Base-by-base conservation (phyloP, 2,797 vertebrate species). In the Caiman crocodilus region DNA sequence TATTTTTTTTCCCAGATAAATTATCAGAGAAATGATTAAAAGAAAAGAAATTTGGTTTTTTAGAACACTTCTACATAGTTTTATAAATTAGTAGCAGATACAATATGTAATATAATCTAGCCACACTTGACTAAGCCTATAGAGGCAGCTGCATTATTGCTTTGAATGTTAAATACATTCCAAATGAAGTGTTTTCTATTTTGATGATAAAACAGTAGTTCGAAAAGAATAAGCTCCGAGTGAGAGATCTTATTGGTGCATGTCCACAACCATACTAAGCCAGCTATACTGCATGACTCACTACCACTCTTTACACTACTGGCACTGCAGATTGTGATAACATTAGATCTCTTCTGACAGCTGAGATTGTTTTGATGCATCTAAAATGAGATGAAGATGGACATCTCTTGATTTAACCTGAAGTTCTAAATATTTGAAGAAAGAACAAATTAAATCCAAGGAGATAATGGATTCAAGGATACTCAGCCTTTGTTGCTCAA, bases 41-140 rank as follows among this genome's bases (percentile, higher is more conserved):
- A 76, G 87, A 90, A 94, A 96, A 95, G 84, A 2, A 32, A 76
- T 79, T 91, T 88, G 85, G 35, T 92, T 89, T 93, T 91, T 30
- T 84, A 12, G 84, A 64, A 79, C 26, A 14, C 58, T 88, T 65
- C 30, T 90, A 80, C 82, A 82, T 82, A 80, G 63, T n/a, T 94
- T 92, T 90, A 57, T 90, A 64, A 90, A 94, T 87, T 92, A 87
- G 64, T 89, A 89, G 23, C 57, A 86, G 65, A 73, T 26, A 58
- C 64, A 67, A 60, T 88, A 1, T 42, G 55, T 56, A 78, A 63
- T 67, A 42, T 74, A 59, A 64, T 91, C 60, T 30, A 76, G 56
- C 89, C 15, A 58, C 30, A n/a, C 94, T 87, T 87, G 86, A 84
- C n/a, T 94, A 11, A 6, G 92, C 50, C 35, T 89, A 14, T 50